Evolutionary conservation across 2,888 invertebrate genomes (phyloP), one percentile per base, ranked within the genome.

Genomic region (Rhagium mordax): DNA sequence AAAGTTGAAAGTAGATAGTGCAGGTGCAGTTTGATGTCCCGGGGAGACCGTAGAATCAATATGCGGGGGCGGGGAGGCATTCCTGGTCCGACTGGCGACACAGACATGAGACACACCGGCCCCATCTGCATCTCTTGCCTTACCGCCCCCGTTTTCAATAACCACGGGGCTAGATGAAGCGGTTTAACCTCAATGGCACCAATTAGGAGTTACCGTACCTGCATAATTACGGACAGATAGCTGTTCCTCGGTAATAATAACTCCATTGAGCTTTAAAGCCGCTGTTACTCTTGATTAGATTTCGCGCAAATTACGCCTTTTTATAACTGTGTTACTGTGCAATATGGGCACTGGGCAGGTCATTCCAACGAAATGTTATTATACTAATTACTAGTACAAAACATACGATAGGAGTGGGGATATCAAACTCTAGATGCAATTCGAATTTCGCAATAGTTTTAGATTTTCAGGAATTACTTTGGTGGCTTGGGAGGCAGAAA

Each of bases 81-180:
- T 51, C 51, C 62, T 24, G 68, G 82, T 74, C 83, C 79, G 82
- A 82, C 83, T 83, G 83, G 83, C 83, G 83, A 83, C 83, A 81
- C 80, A 79, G 79, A 80, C 77, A 76, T 74, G 81, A 81, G 81
- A 80, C 81, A 77, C 76, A 75, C 71, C 76, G 80, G 76, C 81
- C 77, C 77, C 79, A 62, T 68, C 74, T 68, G 65, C 57, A 53
- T 55, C 21, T 29, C 64, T 64, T 71, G 70, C 69, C 59, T 59
- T 57, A 53, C 57, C 66, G 57, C 66, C 66, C 51, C 55, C 61
- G 21, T 33, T 61, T 61, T 20, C 61, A 24, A 61, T 61, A 47
- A 61, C 61, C 61, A 48, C 27, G n/a, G 49, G 64, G 48, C 10
- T 33, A 18, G 41, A 60, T 33, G 41, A 62, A 48, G 48, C 20